Conservation (phyloP, 2,797 vertebrate genomes). For the Urophycis tenuis region DNA sequence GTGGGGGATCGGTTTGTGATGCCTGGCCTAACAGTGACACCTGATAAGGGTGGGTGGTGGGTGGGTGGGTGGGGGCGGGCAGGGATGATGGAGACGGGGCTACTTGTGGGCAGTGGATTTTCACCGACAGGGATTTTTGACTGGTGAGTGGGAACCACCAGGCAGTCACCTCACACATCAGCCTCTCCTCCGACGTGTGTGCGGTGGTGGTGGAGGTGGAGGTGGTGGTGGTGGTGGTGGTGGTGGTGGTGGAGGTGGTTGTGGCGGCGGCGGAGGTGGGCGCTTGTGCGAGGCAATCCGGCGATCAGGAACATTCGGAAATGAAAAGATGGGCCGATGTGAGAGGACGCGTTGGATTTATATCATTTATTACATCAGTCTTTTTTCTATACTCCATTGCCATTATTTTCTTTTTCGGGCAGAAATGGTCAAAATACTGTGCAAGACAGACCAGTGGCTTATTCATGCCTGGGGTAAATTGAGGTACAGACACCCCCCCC, state of each 20-base stretch:
- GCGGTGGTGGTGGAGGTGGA: neutral
- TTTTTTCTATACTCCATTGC: neutral
- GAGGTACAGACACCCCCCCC: neutral
- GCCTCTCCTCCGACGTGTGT: neutral
- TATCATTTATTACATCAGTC: neutral
- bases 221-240: neutral
- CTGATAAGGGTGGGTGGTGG: neutral
- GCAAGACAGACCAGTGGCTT: neutral
- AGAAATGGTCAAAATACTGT: neutral
- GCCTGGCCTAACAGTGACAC: neutral
- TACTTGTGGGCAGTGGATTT: neutral
- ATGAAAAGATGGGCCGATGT: neutral
- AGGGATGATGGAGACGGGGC: neutral
- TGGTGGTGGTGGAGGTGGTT: neutral
- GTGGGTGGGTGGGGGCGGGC: too few relatives aligned
- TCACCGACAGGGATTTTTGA: neutral
- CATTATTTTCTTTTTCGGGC: too few relatives aligned
- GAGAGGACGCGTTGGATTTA: too few relatives aligned
- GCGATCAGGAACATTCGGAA: neutral
- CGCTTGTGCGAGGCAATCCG: neutral
- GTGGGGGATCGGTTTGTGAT: neutral
- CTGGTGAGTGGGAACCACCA: neutral
- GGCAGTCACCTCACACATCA: neutral
- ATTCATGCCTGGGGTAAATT: neutral
- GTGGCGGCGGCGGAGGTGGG: neutral